Evolutionary conservation across 2,888 invertebrate genomes (phyloP), one percentile per base, ranked within the genome.

Genomic region (Melikaiella ostensackeni): DNA sequence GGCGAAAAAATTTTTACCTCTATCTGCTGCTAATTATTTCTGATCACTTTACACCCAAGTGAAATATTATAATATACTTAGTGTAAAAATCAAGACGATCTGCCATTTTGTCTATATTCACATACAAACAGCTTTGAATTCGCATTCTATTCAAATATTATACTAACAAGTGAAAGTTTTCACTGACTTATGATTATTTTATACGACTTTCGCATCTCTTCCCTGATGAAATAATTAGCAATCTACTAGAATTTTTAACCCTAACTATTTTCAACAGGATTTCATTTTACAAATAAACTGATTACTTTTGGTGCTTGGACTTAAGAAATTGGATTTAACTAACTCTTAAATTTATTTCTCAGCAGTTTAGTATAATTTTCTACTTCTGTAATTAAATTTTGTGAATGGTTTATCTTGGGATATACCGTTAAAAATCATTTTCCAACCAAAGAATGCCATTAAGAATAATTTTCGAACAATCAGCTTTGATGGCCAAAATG

Each of bases 101-200:
- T 46, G 19, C 7, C 66, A 66, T 50, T 46, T 33, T 70, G 16
- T 70, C 19, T 50, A 46, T 3, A 50, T 50, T 50, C 46, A 50
- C 30, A 70, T 70, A 30, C 30, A 50, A 1, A 30, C 42, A 38
- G 27, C 9, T 46, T 50, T 46, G 8, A 66, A 66, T 66, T 46
- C 19, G 27, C 66, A 66, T 30, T 30, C 27, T 50, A 70, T 50
- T 70, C 30, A 33, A 50, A 70, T 70, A 11, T 50, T 30, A n/a
- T 11, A 42, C 19, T 24, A 70, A 46, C n/a, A 70, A 50, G 50
- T 50, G 50, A 70, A 70, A 70, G 70, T 70, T 70, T 38, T 50
- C 11, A 50, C n/a, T 27, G 46, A 33, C 8, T 70, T 50, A 30
- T 70, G 2, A 50, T 50, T 70, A 50, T 70, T 70, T 70, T 50